Evolutionary conservation across 2,888 invertebrate genomes (phyloP).

Genomic region (Osmoderma eremita): DNA sequence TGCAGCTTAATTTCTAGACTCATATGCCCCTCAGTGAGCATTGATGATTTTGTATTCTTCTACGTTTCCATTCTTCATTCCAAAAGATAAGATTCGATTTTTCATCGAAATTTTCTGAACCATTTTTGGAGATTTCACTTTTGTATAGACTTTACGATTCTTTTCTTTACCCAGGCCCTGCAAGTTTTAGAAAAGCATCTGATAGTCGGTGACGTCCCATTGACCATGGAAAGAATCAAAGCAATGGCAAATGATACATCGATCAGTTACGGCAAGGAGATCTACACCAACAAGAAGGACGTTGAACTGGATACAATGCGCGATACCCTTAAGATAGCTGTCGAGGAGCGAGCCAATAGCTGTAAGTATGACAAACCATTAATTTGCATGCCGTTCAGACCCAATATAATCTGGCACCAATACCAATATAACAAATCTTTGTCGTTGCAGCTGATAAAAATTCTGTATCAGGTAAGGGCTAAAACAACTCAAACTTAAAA

Average conservation of each 20-base stretch:
- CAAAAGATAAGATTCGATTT: too few species aligned
- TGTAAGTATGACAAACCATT: conserved; percentile 67
- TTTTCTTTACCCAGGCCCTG: conserved; percentile 69
- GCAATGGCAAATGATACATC: conserved; percentile 74
- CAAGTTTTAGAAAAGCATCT: conserved; percentile 90
- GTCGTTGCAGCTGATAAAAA: conserved; percentile 31
- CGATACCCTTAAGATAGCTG: conserved; percentile 76
- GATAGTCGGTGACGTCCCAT: conserved; percentile 80
- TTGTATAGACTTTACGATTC: not conserved
- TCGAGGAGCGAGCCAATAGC: conserved; percentile 77
- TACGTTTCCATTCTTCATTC: too few species aligned
- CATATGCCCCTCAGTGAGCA: too few species aligned
- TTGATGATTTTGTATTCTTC: too few species aligned
- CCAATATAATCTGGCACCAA: conserved; percentile 11
- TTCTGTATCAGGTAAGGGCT: conserved; percentile 23
- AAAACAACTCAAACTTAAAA: too few species aligned
- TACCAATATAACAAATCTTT: conserved; percentile 16
- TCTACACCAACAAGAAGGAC: conserved; percentile 58
- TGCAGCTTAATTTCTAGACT: too few species aligned
- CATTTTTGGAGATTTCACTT: not conserved
- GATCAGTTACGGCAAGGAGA: conserved; percentile 34
- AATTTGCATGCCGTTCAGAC: conserved; percentile 13
- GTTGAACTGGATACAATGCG: conserved; percentile 77
- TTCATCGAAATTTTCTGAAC: too few species aligned
- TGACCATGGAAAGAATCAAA: conserved; percentile 82